Evolutionary conservation across 2,797 vertebrate genomes (phyloP).

Genomic region (Falco concolor): DNA sequence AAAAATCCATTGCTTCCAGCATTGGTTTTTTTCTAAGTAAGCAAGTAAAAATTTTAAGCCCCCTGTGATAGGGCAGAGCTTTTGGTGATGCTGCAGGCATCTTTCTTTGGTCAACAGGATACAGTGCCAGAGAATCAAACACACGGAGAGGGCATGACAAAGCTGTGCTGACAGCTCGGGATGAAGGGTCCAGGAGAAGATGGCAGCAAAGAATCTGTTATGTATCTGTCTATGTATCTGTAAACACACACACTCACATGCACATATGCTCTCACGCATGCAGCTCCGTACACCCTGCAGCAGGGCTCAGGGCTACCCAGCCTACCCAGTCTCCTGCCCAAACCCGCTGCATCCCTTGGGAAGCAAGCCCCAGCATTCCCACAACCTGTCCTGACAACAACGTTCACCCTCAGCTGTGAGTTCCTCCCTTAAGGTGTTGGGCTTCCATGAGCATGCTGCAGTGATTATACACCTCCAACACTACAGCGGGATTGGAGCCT

Average conservation of each 20-base stretch:
- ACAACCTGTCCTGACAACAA: not conserved
- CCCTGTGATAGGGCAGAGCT: not conserved
- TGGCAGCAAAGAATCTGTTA: not conserved
- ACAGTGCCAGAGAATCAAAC: not conserved
- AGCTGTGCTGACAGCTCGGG: not conserved
- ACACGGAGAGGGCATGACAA: too few species aligned
- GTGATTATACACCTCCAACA: not conserved
- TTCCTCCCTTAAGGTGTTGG: too few species aligned
- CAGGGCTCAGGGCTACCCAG: not conserved
- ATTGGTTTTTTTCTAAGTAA: not conserved
- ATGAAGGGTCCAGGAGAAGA: not conserved
- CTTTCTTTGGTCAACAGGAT: not conserved
- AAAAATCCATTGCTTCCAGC: constrained; percentile 19
- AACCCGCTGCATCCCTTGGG: accelerated
- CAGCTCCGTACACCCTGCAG: not conserved
- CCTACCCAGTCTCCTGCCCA: not conserved
- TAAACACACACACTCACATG: too few species aligned
- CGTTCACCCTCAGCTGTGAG: not conserved
- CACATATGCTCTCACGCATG: accelerated
- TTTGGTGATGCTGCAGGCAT: not conserved
- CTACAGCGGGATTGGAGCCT: not conserved
- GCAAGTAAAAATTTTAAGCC: not conserved
- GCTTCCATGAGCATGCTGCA: not conserved
- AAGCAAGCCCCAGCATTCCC: not conserved
- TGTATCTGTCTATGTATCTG: not conserved